Percentiles rank a stretch among this genome's conserved stretches.
phyloP scores from a whole-genome alignment of 2,797 vertebrate genomes.

The Hyperoplus lanceolatus region DNA sequence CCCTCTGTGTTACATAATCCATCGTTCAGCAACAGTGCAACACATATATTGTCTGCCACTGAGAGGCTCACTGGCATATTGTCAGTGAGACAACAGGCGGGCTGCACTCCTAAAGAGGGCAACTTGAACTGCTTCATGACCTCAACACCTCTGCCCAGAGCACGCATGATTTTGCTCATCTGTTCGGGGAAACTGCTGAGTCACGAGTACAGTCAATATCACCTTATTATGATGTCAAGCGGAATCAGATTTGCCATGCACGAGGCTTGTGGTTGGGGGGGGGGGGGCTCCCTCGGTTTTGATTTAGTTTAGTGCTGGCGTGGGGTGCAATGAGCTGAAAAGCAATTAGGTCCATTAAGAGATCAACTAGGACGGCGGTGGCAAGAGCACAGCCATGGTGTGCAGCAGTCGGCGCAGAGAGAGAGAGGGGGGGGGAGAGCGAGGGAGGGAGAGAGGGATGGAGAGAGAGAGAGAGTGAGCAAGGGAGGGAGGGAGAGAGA shows the following conservation, averaged over 20 bases:
- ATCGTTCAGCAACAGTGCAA: conserved; percentile 10
- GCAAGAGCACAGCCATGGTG: conserved; percentile 45
- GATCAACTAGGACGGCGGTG: conserved; percentile 68
- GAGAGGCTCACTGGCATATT: conserved; percentile 17
- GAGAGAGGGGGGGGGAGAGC: conserved; percentile 42
- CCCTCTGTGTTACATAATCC: conserved; percentile 3
- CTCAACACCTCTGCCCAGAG: conserved; percentile 24
- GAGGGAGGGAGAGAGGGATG: conserved; percentile 25
- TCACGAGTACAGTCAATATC: conserved; percentile 70
- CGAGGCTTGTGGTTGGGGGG: conserved; percentile 43
- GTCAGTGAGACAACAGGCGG: conserved; percentile 32
- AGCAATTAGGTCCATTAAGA: conserved; percentile 80
- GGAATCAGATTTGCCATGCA: conserved; percentile 41
- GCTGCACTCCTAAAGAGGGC: conserved; percentile 33
- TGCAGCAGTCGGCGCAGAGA: conserved; percentile 42
- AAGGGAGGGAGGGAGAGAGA: conserved; percentile 32
- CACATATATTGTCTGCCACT: neutral
- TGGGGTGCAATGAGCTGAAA: conserved; percentile 77
- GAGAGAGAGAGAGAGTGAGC: neutral
- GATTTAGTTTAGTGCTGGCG: conserved; percentile 75
- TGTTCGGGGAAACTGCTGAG: conserved; percentile 59
- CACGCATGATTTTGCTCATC: conserved; percentile 46
- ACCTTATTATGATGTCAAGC: conserved; percentile 71
- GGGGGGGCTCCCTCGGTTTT: conserved; percentile 43
- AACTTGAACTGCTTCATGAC: conserved; percentile 45